phyloP scores from a whole-genome alignment of 2,113 vertebrate species.

The Oncorhynchus kisutch region DNA sequence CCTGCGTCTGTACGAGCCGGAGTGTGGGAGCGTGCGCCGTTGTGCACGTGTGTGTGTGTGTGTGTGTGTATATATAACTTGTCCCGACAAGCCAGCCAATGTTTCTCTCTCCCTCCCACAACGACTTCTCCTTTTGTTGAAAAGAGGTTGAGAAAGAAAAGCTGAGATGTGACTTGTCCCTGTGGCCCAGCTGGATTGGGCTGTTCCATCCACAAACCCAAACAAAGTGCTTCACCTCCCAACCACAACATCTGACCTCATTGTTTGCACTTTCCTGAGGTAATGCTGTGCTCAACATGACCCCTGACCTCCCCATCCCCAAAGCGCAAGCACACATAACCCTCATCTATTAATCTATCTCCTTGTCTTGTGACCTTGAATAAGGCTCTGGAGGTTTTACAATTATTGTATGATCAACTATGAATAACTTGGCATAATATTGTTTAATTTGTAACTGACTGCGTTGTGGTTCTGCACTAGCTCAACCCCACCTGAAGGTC shows the following conservation, averaged over 20 bases:
- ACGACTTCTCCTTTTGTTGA: slow-evolving; percentile 17
- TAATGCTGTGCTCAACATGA: slow-evolving; percentile 11
- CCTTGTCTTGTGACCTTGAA: not conserved
- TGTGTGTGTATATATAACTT: not conserved
- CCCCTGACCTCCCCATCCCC: slow-evolving; percentile 21
- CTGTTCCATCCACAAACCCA: slow-evolving; percentile 7
- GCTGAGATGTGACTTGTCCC: slow-evolving; percentile 4
- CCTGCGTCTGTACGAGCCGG: slow-evolving; percentile 8
- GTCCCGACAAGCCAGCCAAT: not conserved
- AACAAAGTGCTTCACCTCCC: slow-evolving; percentile 16
- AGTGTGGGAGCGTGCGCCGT: not conserved
- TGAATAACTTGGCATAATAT: not conserved
- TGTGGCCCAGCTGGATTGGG: slow-evolving; percentile 8
- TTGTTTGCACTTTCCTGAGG: slow-evolving; percentile 45
- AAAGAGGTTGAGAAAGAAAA: not conserved
- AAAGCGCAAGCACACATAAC: slow-evolving; percentile 12
- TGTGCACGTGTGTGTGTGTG: too few species aligned
- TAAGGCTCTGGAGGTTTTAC: slow-evolving; percentile 18
- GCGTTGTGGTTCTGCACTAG: slow-evolving; percentile 2
- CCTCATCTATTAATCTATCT: slow-evolving; percentile 7
- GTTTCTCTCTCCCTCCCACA: not conserved
- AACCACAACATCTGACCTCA: slow-evolving; percentile 44
- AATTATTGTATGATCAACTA: slow-evolving; percentile 20
- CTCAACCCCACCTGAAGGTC: slow-evolving; percentile 21
- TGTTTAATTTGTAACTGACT: slow-evolving; percentile 3